phyloP scores from a whole-genome alignment of 2,797 vertebrate genomes.

The Epinephelus coioides region DNA sequence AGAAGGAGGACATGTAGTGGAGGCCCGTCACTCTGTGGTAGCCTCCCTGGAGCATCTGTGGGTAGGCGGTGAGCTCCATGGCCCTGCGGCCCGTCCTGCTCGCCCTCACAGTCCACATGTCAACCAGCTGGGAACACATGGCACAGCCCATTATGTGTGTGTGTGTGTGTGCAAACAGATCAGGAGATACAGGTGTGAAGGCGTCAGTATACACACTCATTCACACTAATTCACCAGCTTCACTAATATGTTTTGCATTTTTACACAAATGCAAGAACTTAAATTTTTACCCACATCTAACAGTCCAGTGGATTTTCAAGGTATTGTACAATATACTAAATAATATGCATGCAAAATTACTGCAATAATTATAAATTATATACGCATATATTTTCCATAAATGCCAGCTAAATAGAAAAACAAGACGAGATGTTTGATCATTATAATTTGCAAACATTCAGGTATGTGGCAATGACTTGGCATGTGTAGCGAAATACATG shows the following conservation, averaged over 20 bases:
- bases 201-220: constrained; percentile 2
- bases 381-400: neutral
- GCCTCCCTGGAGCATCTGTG: constrained; percentile 69
- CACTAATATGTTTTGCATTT: neutral
- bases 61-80: constrained; percentile 78
- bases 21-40: constrained; percentile 80
- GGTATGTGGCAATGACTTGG: neutral
- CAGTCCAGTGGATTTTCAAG: neutral
- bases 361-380: neutral
- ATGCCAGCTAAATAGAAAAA: neutral
- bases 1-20: constrained; percentile 83
- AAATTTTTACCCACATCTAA: constrained; percentile 9
- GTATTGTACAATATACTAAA: neutral
- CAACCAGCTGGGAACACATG: constrained; percentile 83
- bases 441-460: neutral
- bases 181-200: constrained; percentile 27
- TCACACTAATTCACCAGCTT: neutral
- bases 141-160: constrained; percentile 74
- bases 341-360: neutral
- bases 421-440: neutral
- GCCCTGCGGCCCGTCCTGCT: constrained; percentile 63
- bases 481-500: neutral
- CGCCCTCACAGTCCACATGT: constrained; percentile 77
- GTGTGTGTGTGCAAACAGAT: constrained; percentile 12
- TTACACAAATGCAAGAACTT: neutral